Evolutionary conservation across 2,113 vertebrate species (phyloP), one percentile per base, ranked within the genome.

Genomic region (Anhinga rufa): DNA sequence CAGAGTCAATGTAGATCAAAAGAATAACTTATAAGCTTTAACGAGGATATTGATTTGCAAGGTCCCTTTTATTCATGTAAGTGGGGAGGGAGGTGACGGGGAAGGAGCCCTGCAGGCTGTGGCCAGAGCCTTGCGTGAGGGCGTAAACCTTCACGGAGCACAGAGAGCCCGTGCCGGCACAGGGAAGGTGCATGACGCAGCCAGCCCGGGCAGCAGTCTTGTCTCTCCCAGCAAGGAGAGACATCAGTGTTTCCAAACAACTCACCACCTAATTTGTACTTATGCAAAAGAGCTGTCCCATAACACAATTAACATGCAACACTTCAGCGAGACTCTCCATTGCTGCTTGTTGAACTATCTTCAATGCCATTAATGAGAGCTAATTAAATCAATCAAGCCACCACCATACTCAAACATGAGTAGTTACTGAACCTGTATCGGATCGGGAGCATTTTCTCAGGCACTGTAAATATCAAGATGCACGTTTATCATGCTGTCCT

Each of bases 311-410:
- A 94, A 93, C 95, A 95, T 83, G 93, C 61, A 88, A 51, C 90
- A 92, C 93, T 97, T 82, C 74, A 87, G 87, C 5, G 22, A 89
- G 36, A 55, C 86, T 95, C 95, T 97, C 92, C n/a, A 3, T 64
- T 91, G 57, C 65, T 89, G 93, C 60, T 72, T 98, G 88, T 32
- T 82, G 97, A 97, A 88, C 71, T 69, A 51, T 66, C 68, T 89
- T 71, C 95, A 94, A 51, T 75, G 88, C 91, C 88, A 95, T 88
- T 83, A 95, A 97, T 80, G 91, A 96, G 93, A 92, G 95, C 86
- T 98, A 97, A 97, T 97, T 97, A 97, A 97, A 93, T 96, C 91
- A 96, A 98, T 97, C 97, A 96, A 93, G 94, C 68, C 77, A 85
- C 84, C 31, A 57, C 78, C 57, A 1, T 32, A 34, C 90, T 93